Base-by-base conservation (phyloP, 2,113 vertebrate species). In the Clupea harengus region DNA sequence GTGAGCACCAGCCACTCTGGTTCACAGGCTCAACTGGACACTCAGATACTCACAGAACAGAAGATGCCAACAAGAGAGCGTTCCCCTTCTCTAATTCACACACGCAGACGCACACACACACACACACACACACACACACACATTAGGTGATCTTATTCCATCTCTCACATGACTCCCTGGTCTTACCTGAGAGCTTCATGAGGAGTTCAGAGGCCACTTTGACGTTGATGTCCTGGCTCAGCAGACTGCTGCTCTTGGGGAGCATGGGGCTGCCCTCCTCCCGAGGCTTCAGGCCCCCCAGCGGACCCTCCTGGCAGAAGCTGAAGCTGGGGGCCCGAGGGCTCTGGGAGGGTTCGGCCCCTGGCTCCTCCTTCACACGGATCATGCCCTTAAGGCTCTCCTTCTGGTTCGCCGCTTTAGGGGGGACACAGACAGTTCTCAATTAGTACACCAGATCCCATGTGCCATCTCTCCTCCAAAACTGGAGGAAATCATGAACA, bases 151-250 rank as follows among this genome's bases (percentile, higher is more conserved):
- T 96, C 47, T 10, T 11, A 9, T 11, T 49, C 8, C 47, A 49
- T 7, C 54, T 4, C 6, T 20, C 50, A 15, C 13, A 49, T 15
- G 20, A 6, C 22, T 60, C 6, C n/a, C 39, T 39, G 39, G 39
- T 39, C 39, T 72, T 28, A 99, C 98, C 98, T 97, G 98, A 99
- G 52, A 99, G 96, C 87, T 99, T 99, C 92, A 99, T 99, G 85
- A 99, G 97, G 91, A 99, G 96, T 90, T 99, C 98, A 5, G 98
- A 99, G 0, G 98, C 98, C 85, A 97, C 97, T 93, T 99, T 99
- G 88, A 97, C 89, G 4, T 95, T 97, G 93, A 98, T 97, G 87
- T 99, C 98, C 88, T 96, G 96, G 94, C 94, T 96, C 45, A 99
- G 94, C 88, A 97, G 90, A 84, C 91, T 96, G 95, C 82, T 95